These are phyloP conservation scores for Dipodomys merriami DNA, from an alignment of 2,113 vertebrate genomes.

Conservation along the genomic window DNA sequence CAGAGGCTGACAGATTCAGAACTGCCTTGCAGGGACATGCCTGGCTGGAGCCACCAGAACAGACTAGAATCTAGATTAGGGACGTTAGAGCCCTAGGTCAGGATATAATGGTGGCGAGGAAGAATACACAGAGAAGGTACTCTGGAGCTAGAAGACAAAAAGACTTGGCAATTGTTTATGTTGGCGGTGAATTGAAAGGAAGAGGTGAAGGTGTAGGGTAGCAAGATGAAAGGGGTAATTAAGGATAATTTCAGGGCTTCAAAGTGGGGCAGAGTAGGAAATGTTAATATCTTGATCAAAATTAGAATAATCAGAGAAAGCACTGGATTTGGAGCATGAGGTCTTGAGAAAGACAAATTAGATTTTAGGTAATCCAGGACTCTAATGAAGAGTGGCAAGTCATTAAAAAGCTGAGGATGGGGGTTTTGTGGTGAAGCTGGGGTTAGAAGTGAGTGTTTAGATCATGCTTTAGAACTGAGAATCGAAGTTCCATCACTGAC, in stretches of 20 bases:
- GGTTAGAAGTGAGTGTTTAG: not conserved
- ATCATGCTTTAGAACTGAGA: not conserved
- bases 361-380: not conserved
- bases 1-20: not conserved
- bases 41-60: not conserved
- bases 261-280: not conserved
- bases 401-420: too few relatives aligned
- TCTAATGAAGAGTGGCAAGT: not conserved
- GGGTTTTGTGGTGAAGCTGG: not conserved
- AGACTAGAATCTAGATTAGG: not conserved
- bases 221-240: not conserved
- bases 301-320: not conserved
- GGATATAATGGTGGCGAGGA: too few relatives aligned
- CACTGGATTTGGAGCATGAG: not conserved
- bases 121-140: not conserved
- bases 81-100: not conserved
- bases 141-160: not conserved
- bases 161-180: not conserved
- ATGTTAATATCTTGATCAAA: not conserved
- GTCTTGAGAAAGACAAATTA: not conserved
- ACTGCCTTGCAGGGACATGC: not conserved
- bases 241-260: not conserved
- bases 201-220: not conserved
- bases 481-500: not conserved
- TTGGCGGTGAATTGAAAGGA: not conserved